Conservation (phyloP, 2,888 invertebrate genomes). For the Caenorhabditis drosophilae region DNA sequence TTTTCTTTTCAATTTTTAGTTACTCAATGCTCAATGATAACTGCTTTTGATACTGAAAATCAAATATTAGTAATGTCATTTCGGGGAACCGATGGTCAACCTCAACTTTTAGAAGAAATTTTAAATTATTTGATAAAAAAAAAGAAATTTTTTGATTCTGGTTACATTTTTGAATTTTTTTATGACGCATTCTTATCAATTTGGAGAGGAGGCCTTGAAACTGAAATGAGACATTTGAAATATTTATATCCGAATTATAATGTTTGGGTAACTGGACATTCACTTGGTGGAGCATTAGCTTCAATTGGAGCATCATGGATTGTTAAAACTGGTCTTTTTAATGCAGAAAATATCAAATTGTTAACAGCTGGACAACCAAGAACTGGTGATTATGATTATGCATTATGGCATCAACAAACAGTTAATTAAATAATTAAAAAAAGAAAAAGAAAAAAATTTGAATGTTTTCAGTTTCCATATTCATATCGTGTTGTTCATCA, state of each 20-base stretch:
- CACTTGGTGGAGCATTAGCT: slow-evolving; percentile 31
- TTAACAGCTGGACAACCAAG: slow-evolving; percentile 35
- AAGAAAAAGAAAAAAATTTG: too few relatives aligned
- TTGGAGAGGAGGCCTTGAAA: slow-evolving; percentile 28
- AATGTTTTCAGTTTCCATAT: slow-evolving; percentile 28
- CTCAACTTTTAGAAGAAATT: slow-evolving; percentile 28
- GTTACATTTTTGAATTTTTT: slow-evolving; percentile 36
- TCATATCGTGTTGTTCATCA: slow-evolving; percentile 35
- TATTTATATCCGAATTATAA: slow-evolving; percentile 34
- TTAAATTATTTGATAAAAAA: slow-evolving; percentile 24
- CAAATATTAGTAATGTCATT: slow-evolving; percentile 28
- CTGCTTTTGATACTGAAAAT: slow-evolving; percentile 25
- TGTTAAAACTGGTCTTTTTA: slow-evolving; percentile 24
- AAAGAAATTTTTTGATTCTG: slow-evolving; percentile 31
- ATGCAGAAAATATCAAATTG: slow-evolving; percentile 11
- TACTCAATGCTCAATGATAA: slow-evolving; percentile 28
- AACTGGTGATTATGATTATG: slow-evolving; percentile 34
- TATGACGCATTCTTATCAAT: slow-evolving; percentile 30
- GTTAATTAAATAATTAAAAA: slow-evolving; percentile 3
- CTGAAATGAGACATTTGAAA: slow-evolving; percentile 29
- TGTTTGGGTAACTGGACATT: slow-evolving; percentile 38
- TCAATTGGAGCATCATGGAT: slow-evolving; percentile 33
- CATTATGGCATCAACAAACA: slow-evolving; percentile 38
- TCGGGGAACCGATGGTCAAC: slow-evolving; percentile 19
- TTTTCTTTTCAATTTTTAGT: slow-evolving; percentile 15